phyloP scores from a whole-genome alignment of 1,140 invertebrate genomes.

The Dryas iulia region DNA sequence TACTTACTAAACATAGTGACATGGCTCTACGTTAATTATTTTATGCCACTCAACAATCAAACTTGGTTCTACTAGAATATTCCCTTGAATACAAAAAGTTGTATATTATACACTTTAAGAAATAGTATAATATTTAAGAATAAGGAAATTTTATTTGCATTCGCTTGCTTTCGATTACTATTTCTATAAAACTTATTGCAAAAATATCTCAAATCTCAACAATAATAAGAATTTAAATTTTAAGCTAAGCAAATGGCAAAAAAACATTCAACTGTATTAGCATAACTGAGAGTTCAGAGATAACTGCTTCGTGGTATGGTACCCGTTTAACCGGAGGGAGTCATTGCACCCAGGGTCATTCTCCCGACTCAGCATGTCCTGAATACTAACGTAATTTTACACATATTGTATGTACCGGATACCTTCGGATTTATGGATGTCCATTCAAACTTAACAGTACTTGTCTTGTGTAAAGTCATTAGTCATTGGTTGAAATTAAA shows the following conservation, averaged over 20 bases:
- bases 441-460: neutral
- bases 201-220: neutral
- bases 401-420: neutral
- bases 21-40: too few species aligned
- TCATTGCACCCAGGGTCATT: conserved; percentile 64
- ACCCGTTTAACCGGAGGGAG: conserved; percentile 30
- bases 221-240: neutral
- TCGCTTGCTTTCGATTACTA: too few species aligned
- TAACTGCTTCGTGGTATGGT: conserved; percentile 11
- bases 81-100: too few species aligned
- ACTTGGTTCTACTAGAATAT: too few species aligned
- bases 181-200: too few species aligned
- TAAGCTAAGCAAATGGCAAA: conserved; percentile 41
- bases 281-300: conserved; percentile 6
- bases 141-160: too few species aligned
- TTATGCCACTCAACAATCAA: too few species aligned
- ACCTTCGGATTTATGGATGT: neutral
- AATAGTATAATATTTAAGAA: too few species aligned
- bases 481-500: neutral
- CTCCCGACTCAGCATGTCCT: conserved; percentile 46
- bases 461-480: neutral
- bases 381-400: conserved; percentile 46
- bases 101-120: too few species aligned
- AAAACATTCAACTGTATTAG: conserved; percentile 21
- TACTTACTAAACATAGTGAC: too few species aligned